Base-by-base conservation (phyloP, 37 sponge, comb jelly and placozoan species). In the Aplysina aerophoba region DNA sequence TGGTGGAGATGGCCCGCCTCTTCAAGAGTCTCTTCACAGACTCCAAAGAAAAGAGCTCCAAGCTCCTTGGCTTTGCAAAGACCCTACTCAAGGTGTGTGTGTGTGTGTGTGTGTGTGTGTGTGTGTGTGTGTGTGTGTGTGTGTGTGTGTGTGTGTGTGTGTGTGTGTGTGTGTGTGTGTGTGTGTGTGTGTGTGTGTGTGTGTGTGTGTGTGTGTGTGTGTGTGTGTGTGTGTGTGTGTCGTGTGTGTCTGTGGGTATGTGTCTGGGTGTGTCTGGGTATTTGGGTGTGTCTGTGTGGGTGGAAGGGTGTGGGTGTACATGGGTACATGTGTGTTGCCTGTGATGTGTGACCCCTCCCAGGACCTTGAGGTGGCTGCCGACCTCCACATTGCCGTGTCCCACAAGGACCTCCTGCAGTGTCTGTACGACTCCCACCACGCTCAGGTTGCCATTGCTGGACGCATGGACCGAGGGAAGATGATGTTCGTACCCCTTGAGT, bases 361-460 rank as follows among this genome's bases (percentile, higher is more conserved):
- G 91, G 96, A 95, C 50, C 58, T 95, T 55, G 96, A 95, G 82
- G 86, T 95, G 25, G 96, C 96, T 35, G 91, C 91, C 38, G 93
- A 92, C 40, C 89, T 95, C 55, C 16, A 36, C 1, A 34, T 88
- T 31, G 40, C 24, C n/a, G 53, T 57, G 17, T 21, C 16, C 20
- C 38, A 33, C 14, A 19, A 80, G 59, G 81, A 88, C 31, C 81
- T 95, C 28, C 54, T 95, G 33, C 25, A 78, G 8, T 55, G 24
- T n/a, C 69, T 95, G 41, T 65, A 85, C 24, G 77, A 87, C 19
- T 87, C 91, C 0, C 89, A 92, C 44, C 91, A 95, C 63, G 75
- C 72, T 0, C 85, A 89, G 75, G 90, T 89, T 4, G 85, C 68
- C 40, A 84, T 92, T 24, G 79, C 87, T 22, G 87, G 86, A 33